Evolutionary conservation across 2,113 vertebrate genomes (phyloP), one percentile per base, ranked within the genome.

Genomic region (Heliornis fulica): DNA sequence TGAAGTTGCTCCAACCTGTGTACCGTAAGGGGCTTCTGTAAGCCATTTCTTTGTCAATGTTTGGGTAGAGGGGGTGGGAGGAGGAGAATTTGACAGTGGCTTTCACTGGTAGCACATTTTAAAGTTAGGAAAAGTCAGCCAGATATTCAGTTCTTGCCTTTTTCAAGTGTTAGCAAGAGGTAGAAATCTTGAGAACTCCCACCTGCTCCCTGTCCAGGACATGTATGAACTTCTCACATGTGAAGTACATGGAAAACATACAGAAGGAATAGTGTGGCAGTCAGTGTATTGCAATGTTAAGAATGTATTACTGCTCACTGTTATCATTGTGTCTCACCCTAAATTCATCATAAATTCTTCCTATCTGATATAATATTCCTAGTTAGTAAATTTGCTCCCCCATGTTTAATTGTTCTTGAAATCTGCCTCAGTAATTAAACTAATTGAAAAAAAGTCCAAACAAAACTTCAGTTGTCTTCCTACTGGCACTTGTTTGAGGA

Each of bases 341-440:
- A 23, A 41, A 31, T 50, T 31, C 68, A 36, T 43, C 38, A 54
- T 51, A 59, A 59, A 16, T 54, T 28, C 23, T 71, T 86, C 43
- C 51, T 43, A 15, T 82, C 28, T 40, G 40, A 56, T 50, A 43
- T 12, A 10, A 43, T 72, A 40, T 34, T 71, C 11, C 17, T 45
- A 22, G 51, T 86, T 29, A 65, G 70, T 34, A 68, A 61, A 77
- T 61, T 72, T 72, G 28, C 53, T 78, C 66, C 40, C 84, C 46
- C 26, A 41, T 25, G 71, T 65, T 72, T 93, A 83, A 94, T 87
- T 83, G 50, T 64, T 92, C 41, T 20, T 92, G 83, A 74, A 93
- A 94, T 87, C 75, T 94, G 78, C 81, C 95, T 94, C 75, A 95
- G 28, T 83, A 91, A 90, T 94, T 83, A 75, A 72, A 54, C 15